Conservation (phyloP, 1,140 invertebrate species). For the Trissolcus basalis region DNA sequence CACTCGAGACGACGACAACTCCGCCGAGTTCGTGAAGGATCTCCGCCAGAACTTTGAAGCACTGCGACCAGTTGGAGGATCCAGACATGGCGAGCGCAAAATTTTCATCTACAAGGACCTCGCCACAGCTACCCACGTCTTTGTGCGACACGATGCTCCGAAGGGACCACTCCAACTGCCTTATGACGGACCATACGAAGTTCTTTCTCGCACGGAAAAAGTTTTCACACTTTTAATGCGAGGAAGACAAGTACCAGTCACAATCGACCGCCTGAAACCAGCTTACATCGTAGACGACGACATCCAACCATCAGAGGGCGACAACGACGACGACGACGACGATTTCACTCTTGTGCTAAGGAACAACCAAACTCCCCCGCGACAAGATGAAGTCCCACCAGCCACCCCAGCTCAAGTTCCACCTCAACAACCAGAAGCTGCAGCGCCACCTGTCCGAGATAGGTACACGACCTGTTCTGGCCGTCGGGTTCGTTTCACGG, state of each 20-base stretch:
- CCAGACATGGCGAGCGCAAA: slow-evolving; percentile 2
- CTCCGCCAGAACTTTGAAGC: slow-evolving; percentile 2
- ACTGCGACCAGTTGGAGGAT: slow-evolving; percentile 2
- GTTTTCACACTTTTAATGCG: slow-evolving; percentile 59
- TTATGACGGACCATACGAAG: slow-evolving; percentile 68
- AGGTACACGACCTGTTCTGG: slow-evolving; percentile 5
- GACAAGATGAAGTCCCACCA: not conserved
- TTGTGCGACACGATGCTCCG: slow-evolving; percentile 41
- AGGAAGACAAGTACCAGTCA: slow-evolving; percentile 58
- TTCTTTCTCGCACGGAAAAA: slow-evolving; percentile 60
- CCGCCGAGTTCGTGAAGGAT: slow-evolving; percentile 1
- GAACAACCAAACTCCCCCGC: not conserved
- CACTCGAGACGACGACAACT: not conserved
- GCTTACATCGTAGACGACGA: slow-evolving; percentile 47
- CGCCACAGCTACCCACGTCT: slow-evolving; percentile 32
- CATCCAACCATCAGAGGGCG: not conserved
- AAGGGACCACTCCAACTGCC: slow-evolving; percentile 48
- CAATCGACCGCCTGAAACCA: slow-evolving; percentile 70
- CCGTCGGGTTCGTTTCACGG: slow-evolving; percentile 22
- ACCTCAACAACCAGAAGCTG: not conserved
- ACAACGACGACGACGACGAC: not conserved
- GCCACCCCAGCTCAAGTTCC: not conserved
- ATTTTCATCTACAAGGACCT: slow-evolving; percentile 11
- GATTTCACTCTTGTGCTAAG: not conserved
- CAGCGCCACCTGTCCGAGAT: not conserved